Evolutionary conservation across 2,797 vertebrate genomes (phyloP), one percentile per base, ranked within the genome.

Genomic region (Clarias pachynema): DNA sequence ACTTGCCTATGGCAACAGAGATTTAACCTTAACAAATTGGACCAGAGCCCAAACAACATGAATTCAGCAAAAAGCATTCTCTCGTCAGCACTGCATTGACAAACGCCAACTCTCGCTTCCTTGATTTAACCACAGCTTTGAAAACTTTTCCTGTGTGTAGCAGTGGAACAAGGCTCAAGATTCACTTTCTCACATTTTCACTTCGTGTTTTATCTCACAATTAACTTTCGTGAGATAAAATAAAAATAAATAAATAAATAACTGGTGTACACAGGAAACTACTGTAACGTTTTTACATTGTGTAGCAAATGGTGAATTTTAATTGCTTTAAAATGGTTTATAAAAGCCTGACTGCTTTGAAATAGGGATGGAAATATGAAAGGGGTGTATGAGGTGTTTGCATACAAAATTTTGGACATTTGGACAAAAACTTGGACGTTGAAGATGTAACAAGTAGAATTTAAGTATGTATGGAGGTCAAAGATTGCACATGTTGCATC

Each of bases 111-210:
- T 91, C 72, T 86, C 87, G 89, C 92, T 95, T 94, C 94, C 93
- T 93, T 89, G 88, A 87, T 89, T 75, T 88, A 84, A 92, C 93
- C 91, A 85, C 92, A 89, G 91, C 89, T 91, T 87, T 88, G 88
- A 81, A 88, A 78, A 74, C 90, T 89, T 88, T 95, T 95, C 93
- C 93, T 92, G 89, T 89, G 81, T 88, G 88, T 87, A 89, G 91
- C 87, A 92, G 90, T 91, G 81, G 89, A 88, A 91, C 91, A n/a
- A 22, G 89, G 88, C 75, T 86, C 90, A 92, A 91, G 90, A 91
- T 93, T 95, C 93, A 95, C 95, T 95, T 95, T 95, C 93, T 93
- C 92, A 92, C 90, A 93, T 93, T 95, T 95, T 94, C 95, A 94
- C 94, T 95, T 95, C 93, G 31, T 74, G 89, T 94, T 94, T 91